Evolutionary conservation across 2,113 vertebrate genomes (phyloP).

Genomic region (Ptyas mucosa): DNA sequence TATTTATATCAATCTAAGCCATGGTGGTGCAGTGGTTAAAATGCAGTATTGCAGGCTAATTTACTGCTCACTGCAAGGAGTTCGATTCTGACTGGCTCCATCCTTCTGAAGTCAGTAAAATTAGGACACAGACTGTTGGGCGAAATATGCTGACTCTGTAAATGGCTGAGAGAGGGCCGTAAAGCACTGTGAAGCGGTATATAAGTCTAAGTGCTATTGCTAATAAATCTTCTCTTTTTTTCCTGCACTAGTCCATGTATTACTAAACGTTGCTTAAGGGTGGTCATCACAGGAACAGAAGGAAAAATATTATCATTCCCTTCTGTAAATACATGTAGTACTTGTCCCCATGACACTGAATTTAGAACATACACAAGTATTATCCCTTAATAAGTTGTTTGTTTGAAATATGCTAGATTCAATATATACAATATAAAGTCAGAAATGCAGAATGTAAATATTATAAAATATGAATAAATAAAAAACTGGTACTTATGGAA

Average conservation of each 20-base stretch:
- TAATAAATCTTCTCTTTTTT: neutral
- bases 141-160: no score
- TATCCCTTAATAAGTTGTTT: neutral
- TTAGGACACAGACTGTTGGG: no score
- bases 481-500: neutral
- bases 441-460: neutral
- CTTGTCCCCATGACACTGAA: neutral
- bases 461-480: neutral
- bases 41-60: no score
- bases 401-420: conserved; percentile 3
- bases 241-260: neutral
- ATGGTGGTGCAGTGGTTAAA: no score
- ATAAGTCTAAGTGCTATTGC: neutral
- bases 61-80: no score
- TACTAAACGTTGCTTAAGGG: neutral
- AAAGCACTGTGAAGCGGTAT: neutral
- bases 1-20: neutral
- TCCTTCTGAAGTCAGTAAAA: no score
- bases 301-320: neutral
- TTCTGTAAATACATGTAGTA: neutral
- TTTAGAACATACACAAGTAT: neutral
- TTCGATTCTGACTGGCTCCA: no score
- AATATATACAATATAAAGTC: neutral
- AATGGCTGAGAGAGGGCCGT: neutral
- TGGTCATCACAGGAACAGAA: neutral